Conservation (phyloP, 2,797 vertebrate genomes). For the Psittacula echo region DNA sequence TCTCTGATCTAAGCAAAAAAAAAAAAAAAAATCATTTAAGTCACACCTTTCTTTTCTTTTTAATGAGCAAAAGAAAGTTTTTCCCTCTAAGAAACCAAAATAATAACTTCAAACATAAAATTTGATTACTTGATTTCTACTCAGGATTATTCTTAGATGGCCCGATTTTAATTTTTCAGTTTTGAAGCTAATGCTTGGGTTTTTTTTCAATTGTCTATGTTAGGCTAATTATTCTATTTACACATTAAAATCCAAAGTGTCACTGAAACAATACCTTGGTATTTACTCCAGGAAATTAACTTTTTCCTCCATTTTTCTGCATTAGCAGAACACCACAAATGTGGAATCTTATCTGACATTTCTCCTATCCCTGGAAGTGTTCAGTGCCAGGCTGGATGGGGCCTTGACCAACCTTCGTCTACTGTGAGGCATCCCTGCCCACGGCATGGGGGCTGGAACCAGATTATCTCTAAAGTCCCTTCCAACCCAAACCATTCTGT, state of each 20-base stretch:
- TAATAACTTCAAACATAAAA: neutral
- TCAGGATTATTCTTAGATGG: neutral
- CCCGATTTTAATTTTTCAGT: neutral
- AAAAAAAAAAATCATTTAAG: neutral
- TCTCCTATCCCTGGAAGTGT: neutral
- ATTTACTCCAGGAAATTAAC: neutral
- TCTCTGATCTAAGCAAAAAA: neutral
- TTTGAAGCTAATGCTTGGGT: neutral
- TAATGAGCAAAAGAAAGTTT: neutral
- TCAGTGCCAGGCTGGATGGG: neutral
- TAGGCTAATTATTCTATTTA: neutral
- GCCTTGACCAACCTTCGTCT: neutral
- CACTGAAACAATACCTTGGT: neutral
- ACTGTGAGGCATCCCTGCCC: neutral
- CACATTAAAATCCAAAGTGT: neutral
- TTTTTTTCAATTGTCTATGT: neutral
- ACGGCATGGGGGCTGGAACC: neutral
- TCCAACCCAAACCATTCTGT: neutral
- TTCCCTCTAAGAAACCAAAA: neutral
- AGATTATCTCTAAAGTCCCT: neutral
- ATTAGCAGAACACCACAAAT: neutral
- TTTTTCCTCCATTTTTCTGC: neutral
- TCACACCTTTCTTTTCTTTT: accelerated
- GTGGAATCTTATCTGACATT: accelerated
- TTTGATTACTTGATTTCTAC: neutral